Conservation (phyloP, 2,888 invertebrate genomes). For the Meteorus cinctellus region DNA sequence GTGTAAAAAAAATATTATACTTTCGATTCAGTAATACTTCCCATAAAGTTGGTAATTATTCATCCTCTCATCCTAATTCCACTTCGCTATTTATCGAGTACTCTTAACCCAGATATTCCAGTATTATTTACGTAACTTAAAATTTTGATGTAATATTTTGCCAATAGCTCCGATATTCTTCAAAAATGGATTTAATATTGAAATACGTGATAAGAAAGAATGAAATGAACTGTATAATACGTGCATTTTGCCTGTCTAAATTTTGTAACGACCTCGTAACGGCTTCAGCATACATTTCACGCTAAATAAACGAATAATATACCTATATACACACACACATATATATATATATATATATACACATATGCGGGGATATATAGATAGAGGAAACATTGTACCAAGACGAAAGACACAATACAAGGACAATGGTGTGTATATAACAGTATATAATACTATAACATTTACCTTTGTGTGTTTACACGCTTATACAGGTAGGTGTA, state of each 20-base stretch:
- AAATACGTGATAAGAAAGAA: background rate
- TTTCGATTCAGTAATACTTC: too few species aligned
- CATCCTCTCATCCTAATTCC: too few species aligned
- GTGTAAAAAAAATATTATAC: too few species aligned
- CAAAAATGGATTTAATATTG: too few species aligned
- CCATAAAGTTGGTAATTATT: too few species aligned
- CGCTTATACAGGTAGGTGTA: conserved; percentile 54
- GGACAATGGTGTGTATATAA: conserved; percentile 25
- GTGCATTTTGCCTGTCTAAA: conserved; percentile 21
- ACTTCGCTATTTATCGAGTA: too few species aligned
- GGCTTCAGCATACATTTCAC: conserved; percentile 2
- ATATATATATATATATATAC: conserved; percentile 5
- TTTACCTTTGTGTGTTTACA: conserved; percentile 37
- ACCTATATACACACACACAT: background rate
- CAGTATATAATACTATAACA: conserved; percentile 7
- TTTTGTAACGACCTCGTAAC: conserved; percentile 1
- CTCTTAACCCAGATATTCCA: too few species aligned
- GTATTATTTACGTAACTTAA: too few species aligned
- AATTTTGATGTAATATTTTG: too few species aligned
- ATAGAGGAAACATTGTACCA: conserved; percentile 8
- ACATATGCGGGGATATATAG: background rate
- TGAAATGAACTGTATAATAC: background rate
- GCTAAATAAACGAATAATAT: conserved; percentile 23
- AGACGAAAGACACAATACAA: conserved; percentile 25
- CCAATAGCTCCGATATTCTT: too few species aligned